Base-by-base conservation (phyloP, 2,888 invertebrate genomes). In the Ennomos erosarius region DNA sequence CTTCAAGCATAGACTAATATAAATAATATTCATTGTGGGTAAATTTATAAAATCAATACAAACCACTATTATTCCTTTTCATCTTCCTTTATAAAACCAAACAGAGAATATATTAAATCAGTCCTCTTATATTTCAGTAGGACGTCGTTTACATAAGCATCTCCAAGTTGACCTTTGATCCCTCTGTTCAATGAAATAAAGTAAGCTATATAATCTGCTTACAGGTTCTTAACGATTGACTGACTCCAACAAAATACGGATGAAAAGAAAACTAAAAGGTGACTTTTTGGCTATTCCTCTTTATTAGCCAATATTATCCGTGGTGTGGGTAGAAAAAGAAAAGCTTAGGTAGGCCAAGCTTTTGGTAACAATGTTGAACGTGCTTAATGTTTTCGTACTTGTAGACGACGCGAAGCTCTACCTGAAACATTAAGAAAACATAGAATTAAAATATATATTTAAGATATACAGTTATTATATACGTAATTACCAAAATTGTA, bases 121-220 rank as follows among this genome's bases (percentile, higher is more conserved):
- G 49, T 34, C 16, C 9, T 38, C 35, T 49, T 39, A 59, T 54
- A 54, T 59, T 53, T 49, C 36, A 50, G 40, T 39, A 59, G 50
- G 54, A 43, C 46, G 35, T 54, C 42, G 54, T 56, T 57, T 49
- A 62, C 45, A 59, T 55, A 63, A 44, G 26, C 46, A 46, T 50
- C 46, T 46, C 45, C 52, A 55, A 46, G 60, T 56, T 49, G 64
- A 59, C 63, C 64, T 76, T 76, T 75, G 71, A 76, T 72, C 73
- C 60, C 51, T 43, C 26, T 46, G 55, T 59, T 75, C 75, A 75
- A 75, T 73, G 71, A 64, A 73, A 53, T 53, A 34, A 56, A 44
- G 53, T 57, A 54, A 57, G 50, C 50, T 46, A 55, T 67, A 44
- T 73, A 73, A 76, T 75, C 74, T 73, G 62, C 71, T 75, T 77